Evolutionary conservation across 2,113 vertebrate genomes (phyloP).

Genomic region (Grammomys dolichurus): DNA sequence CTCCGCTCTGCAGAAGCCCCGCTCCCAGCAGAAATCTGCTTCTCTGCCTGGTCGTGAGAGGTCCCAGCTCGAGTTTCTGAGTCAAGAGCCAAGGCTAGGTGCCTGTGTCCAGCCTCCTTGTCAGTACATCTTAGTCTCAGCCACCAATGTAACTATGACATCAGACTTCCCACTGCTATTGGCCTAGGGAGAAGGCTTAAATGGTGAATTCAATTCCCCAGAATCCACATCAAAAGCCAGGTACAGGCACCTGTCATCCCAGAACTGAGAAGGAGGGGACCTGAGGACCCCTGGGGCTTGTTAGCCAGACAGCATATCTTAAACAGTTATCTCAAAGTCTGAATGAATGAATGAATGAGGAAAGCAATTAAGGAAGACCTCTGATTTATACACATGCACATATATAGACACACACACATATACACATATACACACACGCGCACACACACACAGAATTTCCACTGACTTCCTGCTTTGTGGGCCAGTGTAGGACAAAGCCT

Average conservation of each 20-base stretch:
- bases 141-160: no score
- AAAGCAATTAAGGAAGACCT: not conserved
- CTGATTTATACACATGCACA: not conserved
- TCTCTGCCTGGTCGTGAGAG: not conserved
- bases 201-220: not conserved
- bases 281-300: not conserved
- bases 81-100: not conserved
- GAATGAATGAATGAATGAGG: not conserved
- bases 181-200: not conserved
- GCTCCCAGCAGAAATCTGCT: not conserved
- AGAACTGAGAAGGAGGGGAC: not conserved
- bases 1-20: fast-evolving
- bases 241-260: not conserved
- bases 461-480: not conserved
- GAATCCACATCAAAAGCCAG: not conserved
- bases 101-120: not conserved
- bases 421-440: not conserved
- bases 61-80: not conserved
- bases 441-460: not conserved
- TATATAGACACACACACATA: not conserved
- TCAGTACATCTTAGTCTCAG: not conserved
- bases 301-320: not conserved
- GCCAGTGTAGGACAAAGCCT: fast-evolving
- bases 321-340: not conserved
- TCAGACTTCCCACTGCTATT: not conserved